phyloP scores from a whole-genome alignment of 1,140 invertebrate genomes.

The Drosophila kepulauana region DNA sequence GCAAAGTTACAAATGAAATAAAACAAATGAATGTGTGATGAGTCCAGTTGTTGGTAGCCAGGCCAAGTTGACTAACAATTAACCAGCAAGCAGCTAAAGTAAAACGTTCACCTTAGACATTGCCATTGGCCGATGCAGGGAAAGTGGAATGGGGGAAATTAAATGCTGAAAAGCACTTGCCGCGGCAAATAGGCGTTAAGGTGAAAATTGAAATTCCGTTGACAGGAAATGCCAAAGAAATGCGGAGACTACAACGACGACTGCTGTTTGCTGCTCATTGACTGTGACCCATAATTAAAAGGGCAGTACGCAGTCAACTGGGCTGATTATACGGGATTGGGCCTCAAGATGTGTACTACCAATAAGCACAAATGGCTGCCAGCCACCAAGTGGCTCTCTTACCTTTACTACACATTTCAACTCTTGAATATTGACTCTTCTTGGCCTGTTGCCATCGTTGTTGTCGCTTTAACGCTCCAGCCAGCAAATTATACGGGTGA shows the following conservation, averaged over 20 bases:
- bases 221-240: conserved; percentile 77
- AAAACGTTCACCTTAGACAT: conserved; percentile 29
- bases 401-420: neutral
- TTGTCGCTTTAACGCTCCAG: conserved; percentile 77
- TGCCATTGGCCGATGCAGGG: conserved; percentile 3
- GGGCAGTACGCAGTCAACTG: conserved; percentile 51
- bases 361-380: conserved; percentile 52
- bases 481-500: conserved; percentile 79
- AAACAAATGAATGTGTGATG: conserved; percentile 70
- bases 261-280: conserved; percentile 59
- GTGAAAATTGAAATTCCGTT: conserved; percentile 71
- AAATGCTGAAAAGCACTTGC: conserved; percentile 49
- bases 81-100: conserved; percentile 52
- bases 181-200: conserved; percentile 74
- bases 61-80: conserved; percentile 56
- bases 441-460: conserved; percentile 53
- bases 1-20: conserved; percentile 60
- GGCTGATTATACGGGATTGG: conserved; percentile 74
- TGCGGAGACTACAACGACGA: conserved; percentile 33
- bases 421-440: conserved; percentile 5
- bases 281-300: conserved; percentile 78
- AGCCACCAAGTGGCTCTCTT: conserved; percentile 27
- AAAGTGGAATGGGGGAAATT: neutral
- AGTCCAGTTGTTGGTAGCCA: conserved; percentile 65
- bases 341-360: conserved; percentile 67